Base-by-base conservation (phyloP, 2,797 vertebrate genomes). In the Sparidentex hasta region DNA sequence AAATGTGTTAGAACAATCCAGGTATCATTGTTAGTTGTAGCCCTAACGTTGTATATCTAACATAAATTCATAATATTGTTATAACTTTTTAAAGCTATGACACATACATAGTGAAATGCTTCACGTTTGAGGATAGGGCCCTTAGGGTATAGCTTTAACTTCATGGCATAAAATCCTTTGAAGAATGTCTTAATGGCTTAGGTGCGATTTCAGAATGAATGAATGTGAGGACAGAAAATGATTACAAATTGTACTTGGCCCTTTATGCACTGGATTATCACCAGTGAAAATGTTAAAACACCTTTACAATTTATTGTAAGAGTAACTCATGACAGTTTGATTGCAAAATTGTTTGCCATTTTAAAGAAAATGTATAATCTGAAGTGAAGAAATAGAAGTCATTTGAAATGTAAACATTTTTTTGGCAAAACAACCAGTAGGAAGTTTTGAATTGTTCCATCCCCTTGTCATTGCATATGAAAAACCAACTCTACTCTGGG, bases 401-500 rank as follows among this genome's bases (percentile, higher is more conserved):
- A 65, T 51, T 6, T 73, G 13, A 51, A 27, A 27, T 27, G 27
- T 27, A 27, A 27, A 25, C 25, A 25, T 21, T 23, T 27, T 4
- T 46, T 2, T 4, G n/a, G 18, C n/a, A 27, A 65, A 65, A 58
- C 27, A 57, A 56, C 38, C 12, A 13, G 27, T 11, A 16, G 33
- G 50, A 48, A 25, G 17, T 75, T 43, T 47, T 72, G 29, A 27
- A 7, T 50, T 52, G 20, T 76, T 43, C 25, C 0, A 2, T 62
- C 55, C 71, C n/a, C 43, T 54, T 71, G 52, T 74, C 48, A 21
- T 18, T 67, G 21, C 27, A 64, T 41, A 29, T 52, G 13, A 43
- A 65, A 65, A 46, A 20, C 17, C 48, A 41, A 2, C 41, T 66
- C 43, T 25, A 1, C 5, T 6, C 44, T n/a, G 18, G 21, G 20